Base-by-base conservation (phyloP, 2,888 invertebrate species). In the Drosophila borborema region DNA sequence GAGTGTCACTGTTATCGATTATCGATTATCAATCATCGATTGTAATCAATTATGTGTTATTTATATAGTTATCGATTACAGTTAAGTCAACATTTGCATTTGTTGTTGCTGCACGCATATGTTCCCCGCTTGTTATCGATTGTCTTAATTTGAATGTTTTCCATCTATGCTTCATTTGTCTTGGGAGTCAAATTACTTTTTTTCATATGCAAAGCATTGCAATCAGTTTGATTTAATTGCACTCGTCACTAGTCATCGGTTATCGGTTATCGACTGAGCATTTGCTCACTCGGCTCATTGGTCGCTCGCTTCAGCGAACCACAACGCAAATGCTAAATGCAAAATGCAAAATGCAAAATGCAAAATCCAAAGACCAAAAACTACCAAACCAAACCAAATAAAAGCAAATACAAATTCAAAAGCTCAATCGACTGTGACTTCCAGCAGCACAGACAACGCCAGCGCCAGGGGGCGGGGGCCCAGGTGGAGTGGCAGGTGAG, bases 401-500 rank as follows among this genome's bases (percentile, higher is more conserved):
- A 63, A 58, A 56, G 60, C 46, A 84, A 86, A 72, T 59, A 16
- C 34, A 49, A 71, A 43, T 55, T 16, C 60, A 48, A 77, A 89
- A 74, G 86, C 63, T 83, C 85, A 85, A 89, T 85, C 90, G 87
- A 87, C 84, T 89, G 87, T 89, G 82, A 84, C 84, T 64, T 18
- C 36, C 41, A 40, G 20, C 12, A 14, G 34, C 16, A 16, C 6
- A 7, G 58, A 34, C 20, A 18, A 20, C 7, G n/a, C 28, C 20
- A 18, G 36, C 5, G n/a, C 28, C 34, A 14, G 34, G 43, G 20
- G 28, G 48, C 48, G n/a, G 20, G 4, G 2, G 18, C 36, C 20
- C 31, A 12, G 36, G 40, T 4, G 43, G 7, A 0, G 56, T 2
- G 9, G 41, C 1, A 45, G 31, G 31, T 58, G 28, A 20, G 28